Base-by-base conservation (phyloP, 1,140 invertebrate genomes). In the Drosophila lini region DNA sequence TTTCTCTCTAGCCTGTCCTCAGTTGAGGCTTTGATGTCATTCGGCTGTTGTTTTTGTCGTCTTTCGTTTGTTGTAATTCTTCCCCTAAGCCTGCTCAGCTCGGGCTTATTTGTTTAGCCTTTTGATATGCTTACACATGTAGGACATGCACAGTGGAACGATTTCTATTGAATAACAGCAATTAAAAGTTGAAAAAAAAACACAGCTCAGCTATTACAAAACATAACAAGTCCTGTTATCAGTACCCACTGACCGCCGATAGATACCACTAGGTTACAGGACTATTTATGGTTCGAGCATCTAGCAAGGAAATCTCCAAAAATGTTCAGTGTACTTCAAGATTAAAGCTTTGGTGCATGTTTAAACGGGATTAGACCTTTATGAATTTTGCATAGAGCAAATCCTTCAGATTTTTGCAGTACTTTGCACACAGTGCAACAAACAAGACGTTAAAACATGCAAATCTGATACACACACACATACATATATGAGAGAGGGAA, bases 91-190 rank as follows among this genome's bases (percentile, higher is more conserved):
- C 40, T 22, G 47, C 47, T 55, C 34, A 70, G 52, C 38, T 28
- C 25, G 25, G 40, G 70, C 55, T 74, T 74, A 73, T 74, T 74
- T 74, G 68, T 10, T 74, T 61, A 74, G 70, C 55, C 70, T 22
- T 61, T 32, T 44, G 56, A 74, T 74, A 28, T 32, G 47, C 32
- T 58, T 70, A 58, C 65, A 58, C 28, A 70, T 70, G 67, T 71
- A 58, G 41, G 64, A 32, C 42, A 22, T 7, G 34, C 42, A 68
- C 45, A 40, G 61, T 68, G 63, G 48, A 6, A 8, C 31, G 8
- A 0, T 16, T 11, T 0, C 7, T 50, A 13, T 11, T 50, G 5
- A 31, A 48, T 16, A 11, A 0, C 10, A 11, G 0, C 31, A 31
- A 16, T 10, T 2, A 31, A 16, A 25, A 25, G 25, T 25, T 25